phyloP scores from a whole-genome alignment of 2,797 vertebrate species.

The Heterohyrax brucei region DNA sequence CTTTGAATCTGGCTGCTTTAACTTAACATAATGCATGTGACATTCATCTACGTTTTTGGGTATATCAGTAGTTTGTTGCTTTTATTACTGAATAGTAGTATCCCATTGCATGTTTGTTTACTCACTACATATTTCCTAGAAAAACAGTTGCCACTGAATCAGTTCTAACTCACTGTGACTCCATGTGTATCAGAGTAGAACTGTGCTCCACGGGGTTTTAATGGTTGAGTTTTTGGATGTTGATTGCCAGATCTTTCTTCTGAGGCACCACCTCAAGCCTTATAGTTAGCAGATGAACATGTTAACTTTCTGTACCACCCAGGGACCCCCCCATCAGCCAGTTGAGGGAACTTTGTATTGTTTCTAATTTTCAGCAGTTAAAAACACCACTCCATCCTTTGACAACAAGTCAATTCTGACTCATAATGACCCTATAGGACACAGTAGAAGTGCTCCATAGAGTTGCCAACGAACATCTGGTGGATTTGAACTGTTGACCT shows the following conservation, averaged over 20 bases:
- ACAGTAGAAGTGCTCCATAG: no score
- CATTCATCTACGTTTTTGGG: neutral
- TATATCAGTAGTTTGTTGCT: neutral
- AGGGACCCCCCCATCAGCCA: neutral
- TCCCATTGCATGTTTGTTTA: neutral
- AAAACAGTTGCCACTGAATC: neutral
- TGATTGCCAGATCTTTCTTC: neutral
- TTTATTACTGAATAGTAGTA: conserved; percentile 51
- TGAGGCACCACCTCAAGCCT: neutral
- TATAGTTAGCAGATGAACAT: neutral
- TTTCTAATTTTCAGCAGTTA: conserved; percentile 37
- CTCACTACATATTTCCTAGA: neutral
- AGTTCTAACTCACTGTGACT: neutral
- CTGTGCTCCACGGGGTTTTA: neutral
- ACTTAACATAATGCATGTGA: neutral
- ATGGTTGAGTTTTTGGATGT: neutral
- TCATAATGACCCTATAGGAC: no score
- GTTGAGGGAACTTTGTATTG: conserved; percentile 15
- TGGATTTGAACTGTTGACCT: no score
- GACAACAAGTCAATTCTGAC: no score
- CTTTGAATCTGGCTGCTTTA: conserved; percentile 9
- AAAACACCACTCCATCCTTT: no score
- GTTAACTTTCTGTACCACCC: neutral
- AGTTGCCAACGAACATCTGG: no score
- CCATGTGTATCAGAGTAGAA: neutral